Percentiles rank a stretch among this genome's conserved stretches.
phyloP scores from a whole-genome alignment of 2,113 vertebrate species.

The Leiothrix lutea region DNA sequence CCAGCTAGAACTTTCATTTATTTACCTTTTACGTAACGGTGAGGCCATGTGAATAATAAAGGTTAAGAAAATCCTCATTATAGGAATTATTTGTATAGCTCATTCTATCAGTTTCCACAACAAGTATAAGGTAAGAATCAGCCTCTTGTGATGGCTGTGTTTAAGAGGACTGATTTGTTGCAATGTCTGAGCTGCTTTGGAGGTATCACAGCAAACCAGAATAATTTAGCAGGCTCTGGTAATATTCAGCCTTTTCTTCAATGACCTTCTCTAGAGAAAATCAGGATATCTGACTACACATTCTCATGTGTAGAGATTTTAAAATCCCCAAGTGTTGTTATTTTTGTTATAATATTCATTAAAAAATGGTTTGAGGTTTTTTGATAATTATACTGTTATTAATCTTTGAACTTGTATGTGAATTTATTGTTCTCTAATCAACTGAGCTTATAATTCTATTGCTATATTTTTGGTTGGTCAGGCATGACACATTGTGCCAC shows the following conservation, averaged over 20 bases:
- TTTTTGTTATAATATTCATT: slow-evolving; percentile 13
- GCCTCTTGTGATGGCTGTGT: not conserved
- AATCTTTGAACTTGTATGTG: slow-evolving; percentile 44
- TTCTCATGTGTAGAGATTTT: not conserved
- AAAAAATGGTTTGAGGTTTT: slow-evolving; percentile 23
- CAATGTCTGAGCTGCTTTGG: not conserved
- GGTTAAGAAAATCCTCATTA: not conserved
- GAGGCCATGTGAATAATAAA: not conserved
- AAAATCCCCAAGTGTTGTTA: not conserved
- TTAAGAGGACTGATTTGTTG: not conserved
- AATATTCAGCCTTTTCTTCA: not conserved
- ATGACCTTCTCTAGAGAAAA: not conserved
- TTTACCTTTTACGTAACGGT: not conserved
- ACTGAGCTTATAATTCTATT: slow-evolving; percentile 50
- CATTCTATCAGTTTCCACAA: not conserved
- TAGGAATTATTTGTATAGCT: not conserved
- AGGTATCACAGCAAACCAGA: not conserved
- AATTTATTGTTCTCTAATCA: slow-evolving; percentile 48
- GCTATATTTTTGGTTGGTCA: slow-evolving; percentile 26
- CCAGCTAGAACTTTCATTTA: not conserved
- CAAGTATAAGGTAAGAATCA: not conserved
- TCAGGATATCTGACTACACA: not conserved
- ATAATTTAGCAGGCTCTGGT: not conserved
- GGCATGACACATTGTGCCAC: not conserved
- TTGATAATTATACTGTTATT: slow-evolving; percentile 57